Evolutionary conservation across 2,113 vertebrate species (phyloP), one percentile per base, ranked within the genome.

Genomic region (Puntigrus tetrazona): DNA sequence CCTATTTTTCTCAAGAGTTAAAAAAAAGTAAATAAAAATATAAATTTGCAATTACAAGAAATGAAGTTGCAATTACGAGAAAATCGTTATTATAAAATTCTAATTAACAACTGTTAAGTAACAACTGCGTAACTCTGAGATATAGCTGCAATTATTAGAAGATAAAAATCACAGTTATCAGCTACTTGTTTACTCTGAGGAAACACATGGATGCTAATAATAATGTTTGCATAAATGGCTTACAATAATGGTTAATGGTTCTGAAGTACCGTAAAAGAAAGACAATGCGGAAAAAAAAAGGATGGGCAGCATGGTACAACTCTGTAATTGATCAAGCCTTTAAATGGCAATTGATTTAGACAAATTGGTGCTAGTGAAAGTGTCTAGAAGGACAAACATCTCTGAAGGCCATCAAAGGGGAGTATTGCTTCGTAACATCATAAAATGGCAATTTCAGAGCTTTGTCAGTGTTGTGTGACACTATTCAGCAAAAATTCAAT

Each of bases 371-470:
- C 36, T 72, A 22, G 69, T 43, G 69, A 61, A 61, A 14, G 25
- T 61, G 22, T 41, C 8, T 70, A 27, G 25, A 65, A 18, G 27
- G 61, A 65, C 61, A 72, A 25, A 43, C 11, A 41, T 38, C 67
- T 70, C 67, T 70, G 67, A n/a, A 70, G 9, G 34, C 5, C 20
- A 41, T 72, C 22, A 73, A 73, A 73, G 0, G 38, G 5, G 38
- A 43, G 43, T n/a, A 38, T 70, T 43, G 69, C 69, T 43, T 73
- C 27, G 69, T 43, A 43, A 25, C 38, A 73, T 16, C n/a, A 43
- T 73, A 43, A 73, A 73, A 73, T 73, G 11, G n/a, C 38, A 73
- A 73, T 73, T 43, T 43, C 69, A 73, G 69, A 27, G 38, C 38
- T 43, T 43, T 43, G 27, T 73, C 69, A 43, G 11, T 73, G 38